phyloP scores from a whole-genome alignment of 2,797 vertebrate genomes.

The Leucoraja ocellata region DNA sequence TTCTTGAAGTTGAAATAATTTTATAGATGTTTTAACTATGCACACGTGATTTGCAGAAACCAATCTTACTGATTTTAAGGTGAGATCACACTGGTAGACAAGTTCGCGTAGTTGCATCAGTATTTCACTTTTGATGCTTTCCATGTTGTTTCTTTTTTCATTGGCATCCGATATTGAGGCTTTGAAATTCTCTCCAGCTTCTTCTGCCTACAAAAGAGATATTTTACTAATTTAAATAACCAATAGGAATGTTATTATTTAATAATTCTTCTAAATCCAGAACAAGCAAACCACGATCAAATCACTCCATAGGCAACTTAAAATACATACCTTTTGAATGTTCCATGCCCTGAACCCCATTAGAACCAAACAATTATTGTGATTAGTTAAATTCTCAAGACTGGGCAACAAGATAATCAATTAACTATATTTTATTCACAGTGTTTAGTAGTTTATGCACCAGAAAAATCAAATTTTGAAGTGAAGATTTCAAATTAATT shows the following conservation, averaged over 20 bases:
- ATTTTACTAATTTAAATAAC: background rate
- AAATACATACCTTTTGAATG: no score
- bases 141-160: conserved; percentile 73
- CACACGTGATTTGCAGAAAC: conserved; percentile 36
- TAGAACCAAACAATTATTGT: background rate
- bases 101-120: conserved; percentile 82
- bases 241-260: background rate
- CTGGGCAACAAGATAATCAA: background rate
- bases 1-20: background rate
- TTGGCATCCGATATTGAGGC: conserved; percentile 74
- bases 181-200: conserved; percentile 81
- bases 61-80: conserved; percentile 83
- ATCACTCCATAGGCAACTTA: background rate
- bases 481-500: background rate
- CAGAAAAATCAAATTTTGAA: background rate
- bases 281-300: background rate
- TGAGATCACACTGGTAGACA: conserved; percentile 93
- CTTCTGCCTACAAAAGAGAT: conserved; percentile 69
- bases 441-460: background rate
- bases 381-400: background rate
- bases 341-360: no score
- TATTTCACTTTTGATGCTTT: conserved; percentile 79
- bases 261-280: background rate
- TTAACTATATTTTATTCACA: background rate
- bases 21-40: background rate